Evolutionary conservation across 2,797 vertebrate species (phyloP), one percentile per base, ranked within the genome.

Genomic region (Diplodus puntazzo): DNA sequence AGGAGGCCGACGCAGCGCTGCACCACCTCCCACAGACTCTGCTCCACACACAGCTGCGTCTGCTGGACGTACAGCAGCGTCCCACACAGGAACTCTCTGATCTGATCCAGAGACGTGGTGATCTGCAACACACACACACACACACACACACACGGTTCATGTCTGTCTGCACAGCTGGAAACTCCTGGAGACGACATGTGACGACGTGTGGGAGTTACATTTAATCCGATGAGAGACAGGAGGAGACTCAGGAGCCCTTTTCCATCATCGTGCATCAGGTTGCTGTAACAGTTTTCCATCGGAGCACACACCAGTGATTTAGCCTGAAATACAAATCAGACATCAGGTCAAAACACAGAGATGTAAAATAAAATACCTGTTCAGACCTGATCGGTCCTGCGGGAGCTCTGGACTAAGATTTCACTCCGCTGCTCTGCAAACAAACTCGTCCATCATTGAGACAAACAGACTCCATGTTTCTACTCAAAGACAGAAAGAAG

Each of bases 251-350:
- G 94, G 53, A 99, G 86, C 50, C 97, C 97, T 69, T 94, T 96
- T 27, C 92, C 95, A 2, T 91, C 81, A 34, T 96, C 94, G 3
- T 93, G 90, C 84, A 97, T 76, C 69, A 99, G 95, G 86, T 93
- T 96, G 81, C 98, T 99, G 84, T 94, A 96, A 75, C 98, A 99
- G 57, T 90, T 97, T 83, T 99, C 98, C 89, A 96, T 72, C 34
- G 98, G 98, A 45, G 95, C 95, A 3, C 88, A 95, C 50, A 99
- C 82, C 50, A 99, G 95, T 0, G 92, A 76, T 59, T 89, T 90
- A 53, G 95, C 97, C 98, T 99, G 87, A n/a, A 46, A 11, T 0
- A 61, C 52, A 25, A 21, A 50, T 1, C 43, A 45, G 11, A 13
- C 18, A 21, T 3, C 52, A 25, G 53, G 16, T n/a, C 23, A 12